phyloP scores from a whole-genome alignment of 2,888 invertebrate species.

The Protophormia terraenovae region DNA sequence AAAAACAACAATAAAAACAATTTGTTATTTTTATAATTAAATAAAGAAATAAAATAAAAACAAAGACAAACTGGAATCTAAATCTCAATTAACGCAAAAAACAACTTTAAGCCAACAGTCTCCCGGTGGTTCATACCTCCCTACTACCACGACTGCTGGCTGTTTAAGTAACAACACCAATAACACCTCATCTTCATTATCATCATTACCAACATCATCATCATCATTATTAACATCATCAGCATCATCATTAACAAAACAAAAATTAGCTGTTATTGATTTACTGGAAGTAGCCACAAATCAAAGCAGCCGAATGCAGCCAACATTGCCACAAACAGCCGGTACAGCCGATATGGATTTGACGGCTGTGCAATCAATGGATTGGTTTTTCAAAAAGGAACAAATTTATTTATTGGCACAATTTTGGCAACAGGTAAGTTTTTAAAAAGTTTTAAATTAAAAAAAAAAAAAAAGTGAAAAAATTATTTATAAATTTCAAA shows the following conservation, averaged over 20 bases:
- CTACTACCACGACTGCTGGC: constrained; percentile 61
- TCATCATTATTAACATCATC: neutral
- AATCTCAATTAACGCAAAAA: constrained; percentile 37
- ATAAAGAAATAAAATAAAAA: too few species aligned
- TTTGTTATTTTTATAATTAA: too few species aligned
- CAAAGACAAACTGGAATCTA: constrained; percentile 65
- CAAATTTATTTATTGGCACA: constrained; percentile 95
- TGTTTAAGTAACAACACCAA: constrained; percentile 30
- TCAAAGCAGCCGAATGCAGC: constrained; percentile 85
- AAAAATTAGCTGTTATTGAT: constrained; percentile 63
- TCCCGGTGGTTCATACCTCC: constrained; percentile 44
- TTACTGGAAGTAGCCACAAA: constrained; percentile 60
- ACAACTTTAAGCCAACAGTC: constrained; percentile 62
- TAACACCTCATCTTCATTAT: constrained; percentile 35
- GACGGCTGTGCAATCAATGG: constrained; percentile 97
- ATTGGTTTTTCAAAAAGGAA: constrained; percentile 98
- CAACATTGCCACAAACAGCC: constrained; percentile 87
- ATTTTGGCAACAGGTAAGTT: constrained; percentile 97
- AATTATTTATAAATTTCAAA: too few species aligned
- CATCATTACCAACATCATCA: constrained; percentile 10
- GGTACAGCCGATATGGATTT: constrained; percentile 93
- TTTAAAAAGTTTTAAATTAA: neutral
- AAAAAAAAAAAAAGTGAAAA: neutral
- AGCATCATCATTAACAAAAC: constrained; percentile 41
- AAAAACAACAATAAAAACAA: constrained; percentile 26